These are phyloP conservation scores for Pempheris klunzingeri DNA, from an alignment of 2,797 vertebrate species.

Conservation along the genomic window DNA sequence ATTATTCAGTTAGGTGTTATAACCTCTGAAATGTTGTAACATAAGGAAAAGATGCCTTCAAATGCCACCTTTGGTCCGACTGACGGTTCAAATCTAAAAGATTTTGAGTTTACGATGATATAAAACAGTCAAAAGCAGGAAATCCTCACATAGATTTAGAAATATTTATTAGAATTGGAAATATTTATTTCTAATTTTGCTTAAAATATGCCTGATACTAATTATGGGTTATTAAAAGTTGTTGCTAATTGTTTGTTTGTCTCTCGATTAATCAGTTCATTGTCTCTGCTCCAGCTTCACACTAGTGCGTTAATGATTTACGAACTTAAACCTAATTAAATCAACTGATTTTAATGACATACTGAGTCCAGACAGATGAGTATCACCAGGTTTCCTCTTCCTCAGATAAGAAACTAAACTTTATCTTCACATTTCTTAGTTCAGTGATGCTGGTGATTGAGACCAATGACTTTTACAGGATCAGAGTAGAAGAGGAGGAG, in stretches of 20 bases:
- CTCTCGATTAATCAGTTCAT: no score
- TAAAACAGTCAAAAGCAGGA: background rate
- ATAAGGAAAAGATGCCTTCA: background rate
- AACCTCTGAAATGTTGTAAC: background rate
- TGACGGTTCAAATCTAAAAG: background rate
- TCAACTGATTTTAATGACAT: background rate
- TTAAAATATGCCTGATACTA: background rate
- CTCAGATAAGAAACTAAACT: conserved; percentile 4
- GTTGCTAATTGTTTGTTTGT: background rate
- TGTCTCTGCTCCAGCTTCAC: background rate
- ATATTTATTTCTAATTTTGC: background rate
- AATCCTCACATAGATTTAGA: no score
- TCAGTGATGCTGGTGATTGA: background rate
- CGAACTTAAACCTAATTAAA: background rate
- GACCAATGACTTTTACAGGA: conserved; percentile 25
- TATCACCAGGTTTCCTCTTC: conserved; percentile 4
- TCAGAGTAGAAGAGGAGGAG: conserved; percentile 9
- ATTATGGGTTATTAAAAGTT: background rate
- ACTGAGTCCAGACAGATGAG: background rate
- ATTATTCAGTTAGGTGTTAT: background rate
- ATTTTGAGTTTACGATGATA: background rate
- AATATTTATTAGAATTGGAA: no score
- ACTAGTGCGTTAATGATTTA: background rate
- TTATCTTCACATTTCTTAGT: background rate
- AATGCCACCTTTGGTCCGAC: background rate